Percentiles rank a stretch among this genome's conserved stretches.
These are phyloP conservation scores for Eleginops maclovinus DNA, from an alignment of 2,113 vertebrate genomes.

Conservation along the genomic window DNA sequence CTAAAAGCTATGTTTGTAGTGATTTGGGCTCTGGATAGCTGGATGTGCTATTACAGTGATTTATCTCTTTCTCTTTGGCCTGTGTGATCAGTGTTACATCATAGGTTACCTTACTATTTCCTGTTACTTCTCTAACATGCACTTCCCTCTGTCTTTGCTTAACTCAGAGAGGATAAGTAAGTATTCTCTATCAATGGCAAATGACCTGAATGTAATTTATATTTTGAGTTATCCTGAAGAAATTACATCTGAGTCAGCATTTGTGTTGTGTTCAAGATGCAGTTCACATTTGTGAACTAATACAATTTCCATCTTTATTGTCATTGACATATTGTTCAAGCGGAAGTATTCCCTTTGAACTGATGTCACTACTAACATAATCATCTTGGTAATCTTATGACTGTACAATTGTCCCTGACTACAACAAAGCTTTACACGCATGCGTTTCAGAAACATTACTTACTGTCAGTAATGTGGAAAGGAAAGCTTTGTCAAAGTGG, in stretches of 20 bases:
- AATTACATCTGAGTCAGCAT: constrained; percentile 45
- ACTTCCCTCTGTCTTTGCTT: constrained; percentile 48
- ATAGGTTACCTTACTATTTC: background rate
- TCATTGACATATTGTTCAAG: background rate
- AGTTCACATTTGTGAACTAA: background rate
- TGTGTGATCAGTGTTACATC: background rate
- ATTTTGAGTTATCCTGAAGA: constrained; percentile 52
- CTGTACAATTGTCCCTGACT: background rate
- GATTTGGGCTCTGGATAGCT: background rate
- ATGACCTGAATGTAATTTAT: background rate
- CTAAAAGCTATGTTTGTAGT: background rate
- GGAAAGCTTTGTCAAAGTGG: constrained; percentile 37
- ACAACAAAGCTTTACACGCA: constrained; percentile 26
- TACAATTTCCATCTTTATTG: constrained; percentile 1
- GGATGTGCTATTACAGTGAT: background rate
- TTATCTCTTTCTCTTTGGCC: background rate
- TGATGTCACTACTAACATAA: background rate
- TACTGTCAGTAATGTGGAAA: constrained; percentile 8
- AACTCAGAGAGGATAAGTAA: constrained; percentile 80
- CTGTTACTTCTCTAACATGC: constrained; percentile 35
- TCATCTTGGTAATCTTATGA: background rate
- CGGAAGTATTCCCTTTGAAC: background rate
- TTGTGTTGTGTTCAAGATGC: constrained; percentile 33
- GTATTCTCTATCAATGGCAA: constrained; percentile 38
- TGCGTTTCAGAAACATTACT: background rate